Evolutionary conservation across 1,140 invertebrate species (phyloP), one percentile per base, ranked within the genome.

Genomic region (Campoletis sonorensis): DNA sequence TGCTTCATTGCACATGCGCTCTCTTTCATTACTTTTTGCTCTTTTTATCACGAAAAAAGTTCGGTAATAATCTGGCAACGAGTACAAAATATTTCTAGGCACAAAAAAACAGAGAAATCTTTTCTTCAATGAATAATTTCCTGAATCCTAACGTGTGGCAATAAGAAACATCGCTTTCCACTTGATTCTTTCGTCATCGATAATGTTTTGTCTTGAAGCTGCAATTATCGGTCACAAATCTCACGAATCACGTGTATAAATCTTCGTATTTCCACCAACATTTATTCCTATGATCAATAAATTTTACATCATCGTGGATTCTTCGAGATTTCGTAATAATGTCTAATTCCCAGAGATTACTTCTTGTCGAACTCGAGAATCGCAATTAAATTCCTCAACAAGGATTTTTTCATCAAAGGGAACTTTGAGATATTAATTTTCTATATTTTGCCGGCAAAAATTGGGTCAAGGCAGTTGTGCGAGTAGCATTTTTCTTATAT

Each of bases 1-100:
- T 58, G 72, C 72, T 75, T 58, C 49, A 54, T 75, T 75, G 72
- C 72, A 58, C 40, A 75, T 75, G 72, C 72, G 45, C 26, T 18
- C 45, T 2, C 15, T 58, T 37, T 58, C 45, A 73, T 11, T 49
- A 21, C 7, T 51, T 73, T 11, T 73, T 26, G 49, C 45, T n/a
- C 27, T 27, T 64, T 64, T 64, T n/a, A n/a, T 54, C 7, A n/a
- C 2, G 13, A 45, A 45, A 45, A 45, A 5, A n/a, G 18, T n/a
- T 54, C 51, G 7, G 4, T 5, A 54, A n/a, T n/a, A 54, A 21
- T 54, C 1, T 0, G 16, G 2, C n/a, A 21, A 54, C 16, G n/a
- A 0, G 51, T n/a, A 4, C 3, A 54, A 54, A 54, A 54, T 54
- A 54, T 54, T 54, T n/a, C 16, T n/a, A n/a, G n/a, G n/a, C 3